Percentiles rank a stretch among this genome's conserved stretches.
Evolutionary conservation across 2,797 vertebrate genomes (phyloP).

Genomic region (Gephyroberyx darwinii): DNA sequence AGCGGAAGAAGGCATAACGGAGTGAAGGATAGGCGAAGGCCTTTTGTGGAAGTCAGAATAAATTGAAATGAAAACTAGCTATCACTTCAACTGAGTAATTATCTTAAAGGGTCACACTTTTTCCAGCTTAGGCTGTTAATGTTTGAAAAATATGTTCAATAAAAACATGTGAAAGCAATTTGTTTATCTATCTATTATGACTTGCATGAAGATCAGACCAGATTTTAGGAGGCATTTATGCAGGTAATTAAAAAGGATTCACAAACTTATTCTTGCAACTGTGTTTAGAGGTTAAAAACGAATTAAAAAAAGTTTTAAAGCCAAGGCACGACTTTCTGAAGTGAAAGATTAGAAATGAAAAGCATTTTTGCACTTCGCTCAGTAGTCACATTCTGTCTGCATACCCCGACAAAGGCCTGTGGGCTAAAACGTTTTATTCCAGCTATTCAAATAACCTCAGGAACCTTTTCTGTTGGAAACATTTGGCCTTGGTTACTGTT

Average conservation of each 20-base stretch:
- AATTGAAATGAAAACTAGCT: background rate
- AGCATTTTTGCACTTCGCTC: background rate
- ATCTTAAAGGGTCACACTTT: no score
- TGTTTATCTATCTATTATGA: no score
- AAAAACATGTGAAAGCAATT: no score
- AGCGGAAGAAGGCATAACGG: background rate
- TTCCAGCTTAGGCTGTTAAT: no score
- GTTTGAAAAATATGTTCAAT: no score
- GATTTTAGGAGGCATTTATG: no score
- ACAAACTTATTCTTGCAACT: no score
- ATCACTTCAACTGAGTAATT: no score
- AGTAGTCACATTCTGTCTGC: background rate
- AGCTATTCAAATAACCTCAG: background rate
- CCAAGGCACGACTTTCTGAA: background rate
- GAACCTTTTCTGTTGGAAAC: conserved; percentile 17
- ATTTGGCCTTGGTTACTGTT: conserved; percentile 7
- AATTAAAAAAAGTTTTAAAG: background rate
- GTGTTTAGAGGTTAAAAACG: background rate
- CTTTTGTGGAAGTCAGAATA: background rate
- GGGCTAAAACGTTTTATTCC: background rate
- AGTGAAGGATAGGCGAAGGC: background rate
- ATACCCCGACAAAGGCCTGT: conserved; percentile 21
- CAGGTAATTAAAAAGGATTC: no score
- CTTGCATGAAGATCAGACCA: no score
- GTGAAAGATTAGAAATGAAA: conserved; percentile 7